Conservation (phyloP, 2,797 vertebrate species). For the Tauraco hartlaubi region DNA sequence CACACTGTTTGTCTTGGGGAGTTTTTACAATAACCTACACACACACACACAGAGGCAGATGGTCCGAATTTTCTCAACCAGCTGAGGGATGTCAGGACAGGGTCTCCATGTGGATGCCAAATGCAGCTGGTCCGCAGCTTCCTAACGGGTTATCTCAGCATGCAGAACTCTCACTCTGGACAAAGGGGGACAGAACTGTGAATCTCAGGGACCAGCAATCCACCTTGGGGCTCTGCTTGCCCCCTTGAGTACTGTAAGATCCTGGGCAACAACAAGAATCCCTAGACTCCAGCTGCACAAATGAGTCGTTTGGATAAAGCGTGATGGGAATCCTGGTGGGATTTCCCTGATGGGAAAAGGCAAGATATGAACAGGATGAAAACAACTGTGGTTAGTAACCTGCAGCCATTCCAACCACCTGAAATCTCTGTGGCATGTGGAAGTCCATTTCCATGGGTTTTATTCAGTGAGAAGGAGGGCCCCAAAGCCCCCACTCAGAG, state of each 20-base stretch:
- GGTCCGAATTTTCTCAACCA: neutral
- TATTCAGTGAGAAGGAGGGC: neutral
- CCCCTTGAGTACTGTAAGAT: neutral
- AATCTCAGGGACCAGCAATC: neutral
- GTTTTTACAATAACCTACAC: neutral
- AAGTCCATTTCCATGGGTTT: neutral
- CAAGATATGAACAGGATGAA: neutral
- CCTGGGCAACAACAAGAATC: neutral
- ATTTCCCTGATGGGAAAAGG: neutral
- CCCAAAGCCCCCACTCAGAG: neutral
- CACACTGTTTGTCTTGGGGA: neutral
- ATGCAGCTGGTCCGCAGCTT: neutral
- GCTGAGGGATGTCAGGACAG: neutral
- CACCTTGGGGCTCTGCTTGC: rapidly evolving
- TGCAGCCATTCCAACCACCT: neutral
- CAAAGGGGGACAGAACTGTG: neutral
- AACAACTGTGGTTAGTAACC: neutral
- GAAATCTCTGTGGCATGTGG: neutral
- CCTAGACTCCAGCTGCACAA: neutral
- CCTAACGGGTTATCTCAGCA: neutral
- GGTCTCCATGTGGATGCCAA: neutral
- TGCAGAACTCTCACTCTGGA: neutral
- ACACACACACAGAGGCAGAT: neutral
- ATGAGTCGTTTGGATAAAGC: neutral
- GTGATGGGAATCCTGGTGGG: neutral